Base-by-base conservation (phyloP, 1,140 invertebrate species). In the Bombus superbus region DNA sequence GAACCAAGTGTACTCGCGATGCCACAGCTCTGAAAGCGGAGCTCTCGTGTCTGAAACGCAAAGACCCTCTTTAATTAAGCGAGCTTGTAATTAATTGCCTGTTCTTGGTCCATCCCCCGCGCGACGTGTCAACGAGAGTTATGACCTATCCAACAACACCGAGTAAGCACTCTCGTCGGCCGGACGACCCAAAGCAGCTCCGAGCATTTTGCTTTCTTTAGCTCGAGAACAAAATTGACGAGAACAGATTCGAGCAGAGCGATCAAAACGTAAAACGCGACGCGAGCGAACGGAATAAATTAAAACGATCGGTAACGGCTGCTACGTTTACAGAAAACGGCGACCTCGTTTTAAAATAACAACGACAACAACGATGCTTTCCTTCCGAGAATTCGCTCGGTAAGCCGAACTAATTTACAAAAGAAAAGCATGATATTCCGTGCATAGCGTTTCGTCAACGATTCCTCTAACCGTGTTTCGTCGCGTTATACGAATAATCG, bases 21-120 rank as follows among this genome's bases (percentile, higher is more conserved):
- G 85, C 18, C 53, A 68, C 73, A 64, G 47, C 53, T 77, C 42
- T 47, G 85, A 69, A 77, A 86, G 81, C 77, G 81, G 73, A 71
- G 64, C 74, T 72, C 80, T 72, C 73, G 42, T 77, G 85, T 83
- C 73, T 83, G 85, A 71, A 77, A 76, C 81, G 73, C 85, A 66
- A 83, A 83, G 85, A 77, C 75, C 44, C 86, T 85, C 82, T 89
- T 87, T 89, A 89, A 87, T 89, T 89, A 89, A 87, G 81, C 81
- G 78, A 81, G 78, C 76, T 82, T 69, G 80, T 88, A 88, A 92
- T 92, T 92, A 87, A 92, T 92, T 88, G 77, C 71, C 42, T 84
- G 81, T 84, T 87, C 85, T 71, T 38, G 86, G 86, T 83, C 84
- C 85, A 84, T 83, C 86, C 80, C 72, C 74, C 40, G 66, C 68